Conservation (phyloP, 2,888 invertebrate genomes). For the Nemotelus nigrinus region DNA sequence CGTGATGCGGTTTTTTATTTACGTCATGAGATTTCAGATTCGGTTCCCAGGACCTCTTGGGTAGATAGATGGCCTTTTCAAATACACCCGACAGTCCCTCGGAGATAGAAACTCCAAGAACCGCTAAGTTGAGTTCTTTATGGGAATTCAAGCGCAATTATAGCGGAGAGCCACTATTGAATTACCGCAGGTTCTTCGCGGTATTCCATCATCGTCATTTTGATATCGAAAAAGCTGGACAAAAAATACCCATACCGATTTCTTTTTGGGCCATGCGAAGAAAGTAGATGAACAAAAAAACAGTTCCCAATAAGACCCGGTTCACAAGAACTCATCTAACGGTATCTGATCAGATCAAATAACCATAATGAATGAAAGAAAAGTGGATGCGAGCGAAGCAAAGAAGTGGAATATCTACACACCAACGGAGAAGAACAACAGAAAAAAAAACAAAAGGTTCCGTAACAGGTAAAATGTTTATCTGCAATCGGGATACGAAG, state of each 20-base stretch:
- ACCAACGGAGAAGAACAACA: no score
- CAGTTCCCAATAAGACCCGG: background rate
- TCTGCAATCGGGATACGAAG: background rate
- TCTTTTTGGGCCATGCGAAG: background rate
- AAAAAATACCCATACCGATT: constrained; percentile 8
- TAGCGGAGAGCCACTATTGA: constrained; percentile 43
- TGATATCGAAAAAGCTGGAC: background rate
- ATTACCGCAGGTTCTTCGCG: constrained; percentile 26
- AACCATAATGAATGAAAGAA: background rate
- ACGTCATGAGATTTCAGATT: constrained; percentile 5
- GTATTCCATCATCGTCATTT: background rate
- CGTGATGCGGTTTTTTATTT: constrained; percentile 16
- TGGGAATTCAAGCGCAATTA: constrained; percentile 22
- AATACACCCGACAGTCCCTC: background rate
- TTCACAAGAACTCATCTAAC: constrained; percentile 29
- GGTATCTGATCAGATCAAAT: constrained; percentile 20
- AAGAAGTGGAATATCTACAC: no score
- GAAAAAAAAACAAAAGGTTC: constrained; percentile 4
- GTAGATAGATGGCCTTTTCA: constrained; percentile 20
- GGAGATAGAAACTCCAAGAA: constrained; percentile 4
- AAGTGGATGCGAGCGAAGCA: background rate
- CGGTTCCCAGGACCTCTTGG: constrained; percentile 31
- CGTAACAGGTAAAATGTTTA: constrained; percentile 23
- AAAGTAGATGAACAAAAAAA: constrained; percentile 30
- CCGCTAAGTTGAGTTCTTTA: constrained; percentile 39